Percentiles rank a stretch among this genome's conserved stretches.
Evolutionary conservation across 2,113 vertebrate species (phyloP).

Genomic region (Dicerorhinus sumatrensis): DNA sequence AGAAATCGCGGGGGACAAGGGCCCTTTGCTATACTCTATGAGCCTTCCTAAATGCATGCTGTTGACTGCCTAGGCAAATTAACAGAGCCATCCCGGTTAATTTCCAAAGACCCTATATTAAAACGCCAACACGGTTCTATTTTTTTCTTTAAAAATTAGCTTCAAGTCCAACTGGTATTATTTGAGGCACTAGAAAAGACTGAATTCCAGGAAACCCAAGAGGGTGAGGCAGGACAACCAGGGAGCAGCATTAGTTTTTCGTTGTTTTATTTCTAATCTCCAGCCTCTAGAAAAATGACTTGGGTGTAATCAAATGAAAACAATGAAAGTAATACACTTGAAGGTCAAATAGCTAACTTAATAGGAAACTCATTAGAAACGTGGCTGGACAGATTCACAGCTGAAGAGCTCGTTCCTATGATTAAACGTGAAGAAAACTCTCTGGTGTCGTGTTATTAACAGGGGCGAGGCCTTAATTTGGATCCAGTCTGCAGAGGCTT

Average conservation of each 20-base stretch:
- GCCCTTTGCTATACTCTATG: not conserved
- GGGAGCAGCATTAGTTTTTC: constrained; percentile 79
- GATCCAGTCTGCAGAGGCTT: constrained; percentile 37
- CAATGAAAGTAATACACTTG: constrained; percentile 84
- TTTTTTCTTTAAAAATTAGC: constrained; percentile 52
- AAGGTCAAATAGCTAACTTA: constrained; percentile 86
- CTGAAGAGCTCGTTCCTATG: constrained; percentile 57
- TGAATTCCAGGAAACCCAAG: constrained; percentile 85
- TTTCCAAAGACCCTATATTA: not conserved
- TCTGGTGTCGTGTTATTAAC: not conserved
- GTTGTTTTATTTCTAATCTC: constrained; percentile 82
- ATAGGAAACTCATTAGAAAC: constrained; percentile 88
- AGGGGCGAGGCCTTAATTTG: not conserved
- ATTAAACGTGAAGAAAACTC: not conserved
- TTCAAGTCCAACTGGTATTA: constrained; percentile 63
- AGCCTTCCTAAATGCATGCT: not conserved
- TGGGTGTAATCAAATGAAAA: constrained; percentile 86
- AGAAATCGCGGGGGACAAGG: fast-evolving
- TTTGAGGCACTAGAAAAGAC: constrained; percentile 76
- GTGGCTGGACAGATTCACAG: constrained; percentile 72
- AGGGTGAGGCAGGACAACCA: constrained; percentile 72
- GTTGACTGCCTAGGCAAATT: not conserved
- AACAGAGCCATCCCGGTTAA: not conserved
- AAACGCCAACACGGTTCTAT: not conserved
- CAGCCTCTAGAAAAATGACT: constrained; percentile 82